phyloP scores from a whole-genome alignment of 2,797 vertebrate species.

The Myiotriccus ornatus region DNA sequence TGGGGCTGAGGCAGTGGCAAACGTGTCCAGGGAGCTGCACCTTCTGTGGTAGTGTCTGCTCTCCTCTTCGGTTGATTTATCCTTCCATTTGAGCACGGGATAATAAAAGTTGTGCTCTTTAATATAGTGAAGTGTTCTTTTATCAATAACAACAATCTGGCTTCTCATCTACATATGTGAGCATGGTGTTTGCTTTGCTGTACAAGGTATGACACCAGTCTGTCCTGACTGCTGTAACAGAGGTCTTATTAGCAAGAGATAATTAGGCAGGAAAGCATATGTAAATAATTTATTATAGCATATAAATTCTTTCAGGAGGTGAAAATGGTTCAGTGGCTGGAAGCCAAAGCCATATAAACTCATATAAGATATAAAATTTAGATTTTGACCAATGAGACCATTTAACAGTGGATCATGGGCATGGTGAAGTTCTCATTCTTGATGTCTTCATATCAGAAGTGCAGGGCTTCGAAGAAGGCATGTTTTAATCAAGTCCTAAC shows the following conservation, averaged over 20 bases:
- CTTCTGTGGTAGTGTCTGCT: background rate
- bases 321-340: background rate
- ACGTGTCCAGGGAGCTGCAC: background rate
- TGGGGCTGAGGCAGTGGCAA: background rate
- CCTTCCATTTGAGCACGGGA: background rate
- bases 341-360: background rate
- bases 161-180: background rate
- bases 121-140: background rate
- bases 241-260: background rate
- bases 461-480: background rate
- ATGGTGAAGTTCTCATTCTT: background rate
- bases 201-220: background rate
- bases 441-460: background rate
- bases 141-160: background rate
- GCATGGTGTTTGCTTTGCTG: background rate
- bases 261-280: background rate
- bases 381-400: background rate
- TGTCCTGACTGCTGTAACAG: background rate
- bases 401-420: background rate
- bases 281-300: background rate
- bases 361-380: background rate
- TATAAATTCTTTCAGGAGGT: background rate
- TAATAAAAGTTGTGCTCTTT: background rate
- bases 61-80: background rate
- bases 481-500: background rate